Percentiles rank a stretch among this genome's conserved stretches.
Evolutionary conservation across 2,797 vertebrate species (phyloP).

Genomic region (Pelochelys cantorii): DNA sequence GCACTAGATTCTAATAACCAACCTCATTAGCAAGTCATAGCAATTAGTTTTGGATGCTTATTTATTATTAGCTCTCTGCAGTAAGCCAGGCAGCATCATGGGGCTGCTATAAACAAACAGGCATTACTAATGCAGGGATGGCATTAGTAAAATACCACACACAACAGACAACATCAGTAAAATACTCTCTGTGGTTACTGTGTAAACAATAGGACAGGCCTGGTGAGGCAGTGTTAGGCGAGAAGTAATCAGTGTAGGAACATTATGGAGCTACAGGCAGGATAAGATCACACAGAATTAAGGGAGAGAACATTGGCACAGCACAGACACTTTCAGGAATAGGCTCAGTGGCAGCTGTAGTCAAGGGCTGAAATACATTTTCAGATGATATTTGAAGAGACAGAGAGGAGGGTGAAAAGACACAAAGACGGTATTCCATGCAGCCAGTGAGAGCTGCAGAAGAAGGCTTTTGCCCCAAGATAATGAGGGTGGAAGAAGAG

Average conservation of each 20-base stretch:
- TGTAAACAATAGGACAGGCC: background rate
- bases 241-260: background rate
- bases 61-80: background rate
- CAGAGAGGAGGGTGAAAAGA: background rate
- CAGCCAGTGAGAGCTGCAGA: background rate
- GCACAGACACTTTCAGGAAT: background rate
- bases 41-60: background rate
- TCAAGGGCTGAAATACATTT: background rate
- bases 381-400: background rate
- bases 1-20: background rate
- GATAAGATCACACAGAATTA: background rate
- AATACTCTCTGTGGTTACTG: background rate
- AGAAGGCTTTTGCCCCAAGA: background rate
- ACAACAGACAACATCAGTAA: background rate
- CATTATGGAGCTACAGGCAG: background rate
- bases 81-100: background rate
- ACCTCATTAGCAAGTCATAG: background rate
- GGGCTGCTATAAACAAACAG: background rate
- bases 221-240: background rate
- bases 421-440: background rate
- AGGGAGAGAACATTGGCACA: background rate
- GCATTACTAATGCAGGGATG: background rate
- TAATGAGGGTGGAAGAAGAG: background rate
- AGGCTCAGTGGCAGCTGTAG: background rate
- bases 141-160: background rate